Evolutionary conservation across 2,888 invertebrate species (phyloP).

Genomic region (Aelia acuminata): DNA sequence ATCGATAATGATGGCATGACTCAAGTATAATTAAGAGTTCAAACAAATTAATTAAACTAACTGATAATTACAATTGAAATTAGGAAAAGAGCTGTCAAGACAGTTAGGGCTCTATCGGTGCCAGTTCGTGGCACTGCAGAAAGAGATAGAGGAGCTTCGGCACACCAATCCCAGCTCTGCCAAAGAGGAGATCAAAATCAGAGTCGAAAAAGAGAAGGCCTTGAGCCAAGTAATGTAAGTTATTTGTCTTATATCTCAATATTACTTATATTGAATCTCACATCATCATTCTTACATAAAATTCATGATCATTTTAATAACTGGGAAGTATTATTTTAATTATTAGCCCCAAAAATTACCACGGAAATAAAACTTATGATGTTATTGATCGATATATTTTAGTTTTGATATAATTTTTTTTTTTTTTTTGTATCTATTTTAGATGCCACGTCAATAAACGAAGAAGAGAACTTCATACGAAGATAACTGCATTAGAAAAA

Average conservation of each 20-base stretch:
- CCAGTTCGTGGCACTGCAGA: slow-evolving; percentile 50
- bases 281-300: too few relatives aligned
- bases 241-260: too few relatives aligned
- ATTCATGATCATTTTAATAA: too few relatives aligned
- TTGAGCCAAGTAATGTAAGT: slow-evolving; percentile 54
- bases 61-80: neutral
- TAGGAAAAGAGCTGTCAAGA: slow-evolving; percentile 45
- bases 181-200: slow-evolving; percentile 48
- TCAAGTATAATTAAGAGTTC: too few relatives aligned
- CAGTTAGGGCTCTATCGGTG: slow-evolving; percentile 47
- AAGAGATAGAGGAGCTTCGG: slow-evolving; percentile 51
- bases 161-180: neutral
- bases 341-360: too few relatives aligned
- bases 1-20: neutral
- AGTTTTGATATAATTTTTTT: too few relatives aligned
- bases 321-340: too few relatives aligned
- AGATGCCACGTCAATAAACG: slow-evolving; percentile 50
- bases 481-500: neutral
- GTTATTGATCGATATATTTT: too few relatives aligned
- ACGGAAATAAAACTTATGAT: too few relatives aligned
- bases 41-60: neutral
- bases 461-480: slow-evolving; percentile 14
- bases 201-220: slow-evolving; percentile 51
- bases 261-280: too few relatives aligned
- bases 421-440: too few relatives aligned